phyloP scores from a whole-genome alignment of 2,113 vertebrate species.

The Labrus mixtus region DNA sequence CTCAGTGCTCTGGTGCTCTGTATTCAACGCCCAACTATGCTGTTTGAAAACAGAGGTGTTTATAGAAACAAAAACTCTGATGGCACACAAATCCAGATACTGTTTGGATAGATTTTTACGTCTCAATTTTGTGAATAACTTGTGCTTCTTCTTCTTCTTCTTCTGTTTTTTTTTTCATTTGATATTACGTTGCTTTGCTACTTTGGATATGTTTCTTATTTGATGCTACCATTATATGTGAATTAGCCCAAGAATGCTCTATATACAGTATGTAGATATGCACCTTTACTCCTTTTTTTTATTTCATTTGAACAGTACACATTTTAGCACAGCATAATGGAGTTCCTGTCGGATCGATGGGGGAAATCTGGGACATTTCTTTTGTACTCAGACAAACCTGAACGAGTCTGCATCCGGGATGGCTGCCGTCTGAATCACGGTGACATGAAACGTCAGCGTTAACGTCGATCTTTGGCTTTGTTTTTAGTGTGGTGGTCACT shows the following conservation, averaged over 20 bases:
- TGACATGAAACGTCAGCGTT: slow-evolving; percentile 59
- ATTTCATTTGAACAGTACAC: slow-evolving; percentile 44
- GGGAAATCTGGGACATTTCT: slow-evolving; percentile 29
- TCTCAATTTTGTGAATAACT: slow-evolving; percentile 78
- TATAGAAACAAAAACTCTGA: slow-evolving; percentile 85
- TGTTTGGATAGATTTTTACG: slow-evolving; percentile 80
- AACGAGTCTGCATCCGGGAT: slow-evolving; percentile 15
- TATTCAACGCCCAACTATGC: slow-evolving; percentile 89
- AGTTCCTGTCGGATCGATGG: slow-evolving; percentile 33
- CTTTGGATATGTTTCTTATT: slow-evolving; percentile 59
- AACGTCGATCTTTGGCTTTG: slow-evolving; percentile 30
- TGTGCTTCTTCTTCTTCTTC: background rate
- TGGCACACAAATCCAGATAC: slow-evolving; percentile 87
- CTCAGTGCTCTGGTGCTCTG: slow-evolving; percentile 85
- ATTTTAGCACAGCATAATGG: slow-evolving; percentile 41
- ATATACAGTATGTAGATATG: slow-evolving; percentile 91
- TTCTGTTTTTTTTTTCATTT: slow-evolving; percentile 61
- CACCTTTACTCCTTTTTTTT: slow-evolving; percentile 83
- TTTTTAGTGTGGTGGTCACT: slow-evolving; percentile 32
- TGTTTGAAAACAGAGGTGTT: slow-evolving; percentile 91
- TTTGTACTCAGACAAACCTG: slow-evolving; percentile 36
- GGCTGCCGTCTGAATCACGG: slow-evolving; percentile 52
- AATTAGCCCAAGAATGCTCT: slow-evolving; percentile 93
- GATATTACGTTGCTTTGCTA: slow-evolving; percentile 66
- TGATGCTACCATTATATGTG: slow-evolving; percentile 89